Evolutionary conservation across 2,888 invertebrate species (phyloP).

Genomic region (Drosophila vallismaia): DNA sequence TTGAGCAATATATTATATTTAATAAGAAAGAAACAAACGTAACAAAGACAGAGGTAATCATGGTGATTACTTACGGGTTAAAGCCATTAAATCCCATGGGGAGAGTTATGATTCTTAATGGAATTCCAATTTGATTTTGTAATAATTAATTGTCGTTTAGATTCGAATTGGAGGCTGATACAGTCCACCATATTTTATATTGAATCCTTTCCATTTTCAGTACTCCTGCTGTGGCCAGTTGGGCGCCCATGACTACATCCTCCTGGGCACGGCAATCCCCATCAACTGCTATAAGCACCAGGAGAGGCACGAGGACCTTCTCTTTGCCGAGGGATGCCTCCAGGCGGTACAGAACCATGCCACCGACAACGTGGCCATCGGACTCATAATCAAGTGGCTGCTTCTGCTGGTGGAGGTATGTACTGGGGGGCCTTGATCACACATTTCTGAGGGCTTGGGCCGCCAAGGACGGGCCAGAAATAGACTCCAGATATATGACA

Average conservation of each 20-base stretch:
- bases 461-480: conserved; percentile 34
- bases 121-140: too few species aligned
- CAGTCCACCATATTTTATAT: too few species aligned
- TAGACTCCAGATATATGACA: conserved; percentile 39
- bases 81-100: too few species aligned
- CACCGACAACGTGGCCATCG: conserved; percentile 69
- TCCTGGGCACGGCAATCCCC: conserved; percentile 64
- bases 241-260: conserved; percentile 77
- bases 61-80: too few species aligned
- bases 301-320: conserved; percentile 49
- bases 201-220: conserved; percentile 45
- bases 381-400: conserved; percentile 77
- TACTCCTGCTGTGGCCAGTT: conserved; percentile 80
- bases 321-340: conserved; percentile 67
- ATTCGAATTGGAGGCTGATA: too few species aligned
- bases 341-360: conserved; percentile 69
- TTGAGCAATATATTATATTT: not conserved
- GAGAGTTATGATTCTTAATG: too few species aligned
- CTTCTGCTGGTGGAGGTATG: conserved; percentile 76
- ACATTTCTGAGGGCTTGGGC: conserved; percentile 52
- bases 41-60: too few species aligned
- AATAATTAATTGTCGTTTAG: too few species aligned
- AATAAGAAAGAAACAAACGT: not conserved
- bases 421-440: conserved; percentile 26
- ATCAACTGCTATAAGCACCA: conserved; percentile 66